Percentiles rank a stretch among this genome's conserved stretches.
These are phyloP conservation scores for Amphimedon queenslandica DNA, from an alignment of 37 sponge, comb jelly and placozoan species.

Conservation along the genomic window DNA sequence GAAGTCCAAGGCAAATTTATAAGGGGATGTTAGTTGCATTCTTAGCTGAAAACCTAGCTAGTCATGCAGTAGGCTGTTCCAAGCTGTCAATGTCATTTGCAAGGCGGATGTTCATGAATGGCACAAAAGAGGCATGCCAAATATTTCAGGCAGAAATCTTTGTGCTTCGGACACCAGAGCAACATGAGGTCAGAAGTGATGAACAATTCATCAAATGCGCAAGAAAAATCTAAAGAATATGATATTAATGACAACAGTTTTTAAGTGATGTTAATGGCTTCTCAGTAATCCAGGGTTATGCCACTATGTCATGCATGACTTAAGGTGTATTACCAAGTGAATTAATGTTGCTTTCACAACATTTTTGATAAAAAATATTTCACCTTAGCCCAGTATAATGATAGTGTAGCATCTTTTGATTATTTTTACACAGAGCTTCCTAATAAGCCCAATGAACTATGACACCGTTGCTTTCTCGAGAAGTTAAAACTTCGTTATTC, in stretches of 20 bases:
- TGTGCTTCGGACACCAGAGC: conserved; percentile 16
- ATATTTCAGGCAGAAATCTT: too few species aligned
- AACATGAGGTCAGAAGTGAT: background rate
- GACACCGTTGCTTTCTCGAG: background rate
- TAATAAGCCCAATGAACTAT: conserved; percentile 4
- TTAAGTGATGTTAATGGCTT: background rate
- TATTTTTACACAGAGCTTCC: background rate
- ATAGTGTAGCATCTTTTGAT: conserved; percentile 6
- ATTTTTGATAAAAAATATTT: conserved; percentile 7
- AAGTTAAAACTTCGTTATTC: conserved; percentile 2
- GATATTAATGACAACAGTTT: conserved; percentile 11
- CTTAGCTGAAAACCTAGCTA: too few species aligned
- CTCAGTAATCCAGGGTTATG: conserved; percentile 4
- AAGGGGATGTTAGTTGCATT: too few species aligned
- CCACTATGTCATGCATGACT: conserved; percentile 43
- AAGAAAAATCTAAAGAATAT: background rate
- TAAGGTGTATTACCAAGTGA: conserved; percentile 38
- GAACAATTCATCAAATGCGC: too few species aligned
- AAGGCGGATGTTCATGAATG: too few species aligned
- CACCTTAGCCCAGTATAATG: conserved; percentile 2
- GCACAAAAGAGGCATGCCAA: too few species aligned
- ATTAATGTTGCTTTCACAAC: conserved; percentile 2
- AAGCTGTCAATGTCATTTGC: too few species aligned
- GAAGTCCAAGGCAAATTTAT: too few species aligned
- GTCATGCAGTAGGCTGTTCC: too few species aligned